Base-by-base conservation (phyloP, 1,140 invertebrate species). In the Caenorhabditis brenneri region DNA sequence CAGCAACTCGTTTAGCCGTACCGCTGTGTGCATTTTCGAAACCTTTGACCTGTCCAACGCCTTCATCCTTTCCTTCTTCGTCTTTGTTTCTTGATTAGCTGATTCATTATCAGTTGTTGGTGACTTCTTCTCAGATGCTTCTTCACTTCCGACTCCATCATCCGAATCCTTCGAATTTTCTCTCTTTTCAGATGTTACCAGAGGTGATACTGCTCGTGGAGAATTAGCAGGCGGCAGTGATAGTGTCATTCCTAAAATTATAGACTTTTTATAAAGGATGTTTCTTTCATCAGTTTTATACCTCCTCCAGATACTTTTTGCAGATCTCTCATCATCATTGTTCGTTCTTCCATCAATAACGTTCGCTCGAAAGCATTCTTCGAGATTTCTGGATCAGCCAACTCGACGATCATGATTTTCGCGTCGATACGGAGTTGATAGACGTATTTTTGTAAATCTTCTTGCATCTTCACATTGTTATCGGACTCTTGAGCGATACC, bases 401-500 rank as follows among this genome's bases (percentile, higher is more conserved):
- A 51, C 82, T 90, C 89, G 12, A 87, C 88, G 16, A 90, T 81
- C 86, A 89, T 78, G 60, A 90, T 88, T 92, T 99, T 96, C n/a
- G 97, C 97, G 87, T 97, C 95, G 89, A 99, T 97, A 88, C 98
- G 94, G 24, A 99, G 93, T 91, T 99, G 95, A 91, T 99, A 99
- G 49, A 99, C 93, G 93, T 98, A 98, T 91, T 94, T 96, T 91
- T 97, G 96, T 36, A 99, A 92, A 91, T 99, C 97, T 91, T 98
- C 97, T 92, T 99, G 98, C 96, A 99, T 99, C 92, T 99, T 97
- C 88, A 99, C 97, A 22, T 96, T 98, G 92, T 99, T 99, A 90
- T 99, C 97, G 91, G 97, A 96, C 93, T 97, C 95, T 92, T 99
- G 96, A 49, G 98, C 98, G 3, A 99, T 97, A 19, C 97, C 98